Evolutionary conservation across 2,797 vertebrate genomes (phyloP).

Genomic region (Botia almorhae): DNA sequence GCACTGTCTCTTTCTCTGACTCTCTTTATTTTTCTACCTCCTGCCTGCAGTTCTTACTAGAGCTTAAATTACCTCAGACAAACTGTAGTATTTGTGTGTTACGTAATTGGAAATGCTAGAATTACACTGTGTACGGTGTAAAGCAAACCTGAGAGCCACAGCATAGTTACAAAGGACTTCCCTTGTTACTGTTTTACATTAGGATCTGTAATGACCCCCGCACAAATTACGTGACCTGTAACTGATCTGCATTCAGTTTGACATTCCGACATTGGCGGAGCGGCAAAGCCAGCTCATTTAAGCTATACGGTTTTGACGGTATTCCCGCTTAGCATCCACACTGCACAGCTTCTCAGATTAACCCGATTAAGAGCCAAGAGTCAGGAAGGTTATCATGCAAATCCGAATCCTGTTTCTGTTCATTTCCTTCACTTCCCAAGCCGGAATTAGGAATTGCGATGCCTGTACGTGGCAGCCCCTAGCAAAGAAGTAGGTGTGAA

Average conservation of each 20-base stretch:
- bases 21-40: conserved; percentile 12
- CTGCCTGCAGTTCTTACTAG: conserved; percentile 28
- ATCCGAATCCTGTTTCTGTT: conserved; percentile 78
- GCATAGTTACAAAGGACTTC: neutral
- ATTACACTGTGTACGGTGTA: neutral
- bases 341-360: conserved; percentile 70
- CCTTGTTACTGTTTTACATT: conserved; percentile 15
- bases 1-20: conserved; percentile 9
- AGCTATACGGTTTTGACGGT: conserved; percentile 2
- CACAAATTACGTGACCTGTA: conserved; percentile 27
- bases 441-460: conserved; percentile 80
- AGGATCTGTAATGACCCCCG: neutral
- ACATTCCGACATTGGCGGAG: neutral
- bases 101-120: conserved; percentile 10
- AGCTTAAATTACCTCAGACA: conserved; percentile 38
- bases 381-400: conserved; percentile 78
- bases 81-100: conserved; percentile 22
- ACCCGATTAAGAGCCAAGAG: conserved; percentile 71
- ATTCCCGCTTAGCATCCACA: conserved; percentile 21
- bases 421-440: conserved; percentile 69
- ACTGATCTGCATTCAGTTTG: conserved; percentile 1
- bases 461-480: conserved; percentile 73
- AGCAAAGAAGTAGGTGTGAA: conserved; percentile 74
- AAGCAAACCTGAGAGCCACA: neutral
- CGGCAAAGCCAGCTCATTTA: neutral